These are phyloP conservation scores for Lophura nycthemera DNA, from an alignment of 2,113 vertebrate species.

Conservation along the genomic window DNA sequence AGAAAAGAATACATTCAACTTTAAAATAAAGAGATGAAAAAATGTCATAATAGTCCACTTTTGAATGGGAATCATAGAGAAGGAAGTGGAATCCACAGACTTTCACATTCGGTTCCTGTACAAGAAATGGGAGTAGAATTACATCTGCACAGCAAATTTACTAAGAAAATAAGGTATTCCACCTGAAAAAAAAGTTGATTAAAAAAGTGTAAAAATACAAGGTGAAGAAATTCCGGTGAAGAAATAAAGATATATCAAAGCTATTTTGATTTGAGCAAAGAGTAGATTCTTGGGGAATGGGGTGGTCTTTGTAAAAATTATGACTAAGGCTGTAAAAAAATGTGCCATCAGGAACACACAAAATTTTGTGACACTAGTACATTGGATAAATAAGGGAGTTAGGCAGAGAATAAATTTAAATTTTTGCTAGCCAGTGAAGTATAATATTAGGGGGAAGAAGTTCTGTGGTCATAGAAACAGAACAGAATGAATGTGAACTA, in stretches of 20 bases:
- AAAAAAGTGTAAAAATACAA: not conserved
- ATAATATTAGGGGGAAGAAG: not conserved
- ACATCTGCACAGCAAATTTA: not conserved
- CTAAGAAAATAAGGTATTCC: not conserved
- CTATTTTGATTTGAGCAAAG: no score
- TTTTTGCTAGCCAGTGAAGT: not conserved
- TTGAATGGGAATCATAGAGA: not conserved
- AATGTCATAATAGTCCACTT: not conserved
- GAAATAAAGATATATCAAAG: no score
- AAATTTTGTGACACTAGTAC: not conserved
- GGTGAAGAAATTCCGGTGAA: no score
- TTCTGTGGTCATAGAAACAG: not conserved
- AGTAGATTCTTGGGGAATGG: no score
- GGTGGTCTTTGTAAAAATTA: no score
- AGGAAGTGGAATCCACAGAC: not conserved
- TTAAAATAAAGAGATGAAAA: not conserved
- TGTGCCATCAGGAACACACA: not conserved
- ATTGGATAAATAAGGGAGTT: not conserved
- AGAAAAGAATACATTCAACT: not conserved
- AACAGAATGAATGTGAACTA: not conserved
- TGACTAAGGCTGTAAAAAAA: not conserved
- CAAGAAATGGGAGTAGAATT: not conserved
- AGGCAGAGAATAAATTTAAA: not conserved
- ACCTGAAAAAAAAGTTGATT: not conserved
- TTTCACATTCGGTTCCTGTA: not conserved